Conservation (phyloP, 2,797 vertebrate genomes). For the Lates japonicus region DNA sequence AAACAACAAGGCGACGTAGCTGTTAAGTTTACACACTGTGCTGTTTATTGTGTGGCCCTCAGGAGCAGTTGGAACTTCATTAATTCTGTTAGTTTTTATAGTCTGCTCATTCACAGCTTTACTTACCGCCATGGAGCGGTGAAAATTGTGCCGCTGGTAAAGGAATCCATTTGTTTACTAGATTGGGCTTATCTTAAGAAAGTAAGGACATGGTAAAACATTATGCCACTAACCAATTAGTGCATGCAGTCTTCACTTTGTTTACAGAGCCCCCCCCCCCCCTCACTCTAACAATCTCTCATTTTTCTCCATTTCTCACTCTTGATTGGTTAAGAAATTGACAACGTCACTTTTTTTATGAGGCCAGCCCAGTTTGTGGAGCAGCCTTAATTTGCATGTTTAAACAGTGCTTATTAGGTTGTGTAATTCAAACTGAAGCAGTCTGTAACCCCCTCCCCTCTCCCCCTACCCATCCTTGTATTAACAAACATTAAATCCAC, state of each 20-base stretch:
- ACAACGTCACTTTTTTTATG: constrained; percentile 53
- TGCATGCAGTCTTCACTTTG: constrained; percentile 48
- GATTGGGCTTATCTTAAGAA: constrained; percentile 65
- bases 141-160: constrained; percentile 63
- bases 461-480: constrained; percentile 17
- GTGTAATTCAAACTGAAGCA: constrained; percentile 70
- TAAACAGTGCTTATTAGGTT: constrained; percentile 72
- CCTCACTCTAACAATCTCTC: constrained; percentile 48
- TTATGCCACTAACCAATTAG: constrained; percentile 67
- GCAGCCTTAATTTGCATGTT: constrained; percentile 73
- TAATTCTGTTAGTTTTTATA: constrained; percentile 76
- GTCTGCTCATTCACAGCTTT: constrained; percentile 67
- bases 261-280: constrained; percentile 39
- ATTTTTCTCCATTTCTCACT: constrained; percentile 61
- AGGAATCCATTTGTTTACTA: constrained; percentile 72
- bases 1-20: constrained; percentile 45
- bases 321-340: constrained; percentile 59
- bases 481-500: constrained; percentile 59
- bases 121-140: constrained; percentile 56
- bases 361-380: constrained; percentile 57
- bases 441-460: constrained; percentile 10
- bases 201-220: constrained; percentile 49
- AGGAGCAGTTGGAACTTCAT: constrained; percentile 72
- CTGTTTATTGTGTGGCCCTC: constrained; percentile 63
- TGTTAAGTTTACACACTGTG: constrained; percentile 58